phyloP scores from a whole-genome alignment of 2,113 vertebrate species.

The Sorex araneus region DNA sequence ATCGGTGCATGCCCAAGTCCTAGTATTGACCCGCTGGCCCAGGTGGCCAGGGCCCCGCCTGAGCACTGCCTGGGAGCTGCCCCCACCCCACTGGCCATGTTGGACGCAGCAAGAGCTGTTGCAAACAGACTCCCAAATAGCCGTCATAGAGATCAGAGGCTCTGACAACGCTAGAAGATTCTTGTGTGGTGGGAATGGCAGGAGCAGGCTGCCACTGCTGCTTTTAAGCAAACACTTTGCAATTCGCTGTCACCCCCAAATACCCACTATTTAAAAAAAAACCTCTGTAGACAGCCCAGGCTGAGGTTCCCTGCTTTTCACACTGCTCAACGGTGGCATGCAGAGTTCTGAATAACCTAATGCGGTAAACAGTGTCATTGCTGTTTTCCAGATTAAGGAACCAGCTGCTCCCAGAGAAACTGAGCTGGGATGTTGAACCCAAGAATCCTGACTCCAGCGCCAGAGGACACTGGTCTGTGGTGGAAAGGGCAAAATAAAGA shows the following conservation, averaged over 20 bases:
- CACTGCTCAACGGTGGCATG: neutral
- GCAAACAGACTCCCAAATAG: neutral
- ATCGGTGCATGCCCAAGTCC: too few species aligned
- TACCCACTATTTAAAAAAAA: neutral
- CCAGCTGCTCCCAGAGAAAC: neutral
- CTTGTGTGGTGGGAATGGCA: accelerated
- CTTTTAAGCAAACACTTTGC: neutral
- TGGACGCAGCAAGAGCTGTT: neutral
- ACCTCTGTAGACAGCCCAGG: neutral
- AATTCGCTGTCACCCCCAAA: neutral
- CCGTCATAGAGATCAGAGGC: neutral
- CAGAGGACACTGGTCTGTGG: neutral
- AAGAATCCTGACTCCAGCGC: neutral
- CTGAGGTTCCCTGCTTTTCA: neutral
- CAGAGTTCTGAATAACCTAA: neutral
- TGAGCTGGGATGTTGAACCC: neutral
- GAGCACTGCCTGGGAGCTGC: too few species aligned
- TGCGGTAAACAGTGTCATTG: neutral
- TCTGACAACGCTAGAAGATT: neutral
- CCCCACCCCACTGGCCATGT: neutral
- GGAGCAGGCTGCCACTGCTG: neutral
- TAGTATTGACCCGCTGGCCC: too few species aligned
- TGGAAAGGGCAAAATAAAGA: neutral
- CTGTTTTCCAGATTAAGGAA: constrained; percentile 22
- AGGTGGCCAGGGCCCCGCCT: too few species aligned